These are phyloP conservation scores for Gryllus bimaculatus DNA, from an alignment of 1,140 invertebrate genomes.

Conservation along the genomic window DNA sequence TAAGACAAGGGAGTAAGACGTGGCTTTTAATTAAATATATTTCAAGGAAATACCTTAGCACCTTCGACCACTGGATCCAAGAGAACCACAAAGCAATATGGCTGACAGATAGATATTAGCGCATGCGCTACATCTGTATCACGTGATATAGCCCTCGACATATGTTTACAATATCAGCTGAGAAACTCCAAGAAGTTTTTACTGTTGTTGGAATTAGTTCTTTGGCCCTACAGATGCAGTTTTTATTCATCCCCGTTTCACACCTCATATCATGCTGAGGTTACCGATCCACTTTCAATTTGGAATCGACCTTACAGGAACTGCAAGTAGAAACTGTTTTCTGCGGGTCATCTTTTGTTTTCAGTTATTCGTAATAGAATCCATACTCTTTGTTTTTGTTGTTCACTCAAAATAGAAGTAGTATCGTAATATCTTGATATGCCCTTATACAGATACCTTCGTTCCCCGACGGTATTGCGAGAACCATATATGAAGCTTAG, in stretches of 20 bases:
- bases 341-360: too few species aligned
- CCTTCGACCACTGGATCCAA: constrained; percentile 12
- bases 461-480: too few species aligned
- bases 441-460: too few species aligned
- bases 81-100: constrained; percentile 14
- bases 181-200: background rate
- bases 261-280: too few species aligned
- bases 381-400: too few species aligned
- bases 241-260: background rate
- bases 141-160: constrained; percentile 8
- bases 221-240: background rate
- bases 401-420: too few species aligned
- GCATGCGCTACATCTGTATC: constrained; percentile 7
- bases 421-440: too few species aligned
- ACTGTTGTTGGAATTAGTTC: background rate
- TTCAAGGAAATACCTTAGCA: constrained; percentile 6
- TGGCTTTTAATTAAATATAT: constrained; percentile 7
- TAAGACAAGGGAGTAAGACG: background rate
- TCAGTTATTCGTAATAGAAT: too few species aligned
- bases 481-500: too few species aligned
- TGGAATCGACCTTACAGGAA: background rate
- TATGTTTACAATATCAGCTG: constrained; percentile 17
- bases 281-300: background rate
- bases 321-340: too few species aligned
- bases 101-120: background rate